These are phyloP conservation scores for Listronotus bonariensis DNA, from an alignment of 1,140 invertebrate genomes.

Conservation along the genomic window DNA sequence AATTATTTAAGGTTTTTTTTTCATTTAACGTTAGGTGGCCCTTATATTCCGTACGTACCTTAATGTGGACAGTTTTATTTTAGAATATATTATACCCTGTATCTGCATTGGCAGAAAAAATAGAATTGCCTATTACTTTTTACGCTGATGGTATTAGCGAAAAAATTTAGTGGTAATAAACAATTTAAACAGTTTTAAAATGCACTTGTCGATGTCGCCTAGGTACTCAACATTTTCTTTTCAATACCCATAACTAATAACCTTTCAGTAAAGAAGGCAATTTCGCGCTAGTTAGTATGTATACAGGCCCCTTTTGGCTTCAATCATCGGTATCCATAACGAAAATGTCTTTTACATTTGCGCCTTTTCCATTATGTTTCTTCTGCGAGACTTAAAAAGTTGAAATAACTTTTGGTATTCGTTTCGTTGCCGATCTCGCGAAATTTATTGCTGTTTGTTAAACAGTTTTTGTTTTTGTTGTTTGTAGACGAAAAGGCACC, in stretches of 20 bases:
- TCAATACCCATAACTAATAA: background rate
- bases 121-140: too few relatives aligned
- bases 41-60: too few relatives aligned
- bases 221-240: too few relatives aligned
- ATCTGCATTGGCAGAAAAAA: too few relatives aligned
- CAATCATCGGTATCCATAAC: constrained; percentile 8
- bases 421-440: constrained; percentile 4
- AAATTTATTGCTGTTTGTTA: constrained; percentile 4
- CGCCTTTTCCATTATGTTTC: constrained; percentile 9
- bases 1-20: too few relatives aligned
- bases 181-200: too few relatives aligned
- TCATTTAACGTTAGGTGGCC: too few relatives aligned
- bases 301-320: background rate
- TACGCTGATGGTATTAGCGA: too few relatives aligned
- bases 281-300: constrained; percentile 5
- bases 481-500: background rate
- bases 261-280: background rate
- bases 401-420: constrained; percentile 8
- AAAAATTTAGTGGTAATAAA: too few relatives aligned
- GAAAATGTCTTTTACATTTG: constrained; percentile 2
- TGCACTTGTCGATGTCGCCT: too few relatives aligned
- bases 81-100: too few relatives aligned
- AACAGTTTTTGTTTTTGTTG: constrained; percentile 9
- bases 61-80: too few relatives aligned
- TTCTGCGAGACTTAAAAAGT: constrained; percentile 8